Conservation (phyloP, 2,888 invertebrate species). For the Epiblema foenella region DNA sequence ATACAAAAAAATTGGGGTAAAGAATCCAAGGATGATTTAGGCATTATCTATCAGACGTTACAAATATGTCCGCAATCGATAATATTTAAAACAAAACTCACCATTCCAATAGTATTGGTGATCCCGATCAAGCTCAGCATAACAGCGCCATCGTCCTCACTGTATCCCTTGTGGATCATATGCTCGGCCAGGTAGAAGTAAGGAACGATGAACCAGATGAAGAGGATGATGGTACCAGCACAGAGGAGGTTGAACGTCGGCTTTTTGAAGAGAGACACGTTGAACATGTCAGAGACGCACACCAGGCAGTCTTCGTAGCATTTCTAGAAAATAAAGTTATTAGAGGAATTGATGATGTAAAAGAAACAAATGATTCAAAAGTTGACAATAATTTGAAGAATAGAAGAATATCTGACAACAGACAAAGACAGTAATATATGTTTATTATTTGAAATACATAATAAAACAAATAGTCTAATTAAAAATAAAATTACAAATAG, state of each 20-base stretch:
- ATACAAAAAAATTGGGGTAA: too few species aligned
- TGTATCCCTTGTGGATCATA: slow-evolving; percentile 88
- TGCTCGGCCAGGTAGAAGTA: slow-evolving; percentile 97
- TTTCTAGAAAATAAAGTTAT: slow-evolving; percentile 59
- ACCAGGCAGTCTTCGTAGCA: slow-evolving; percentile 75
- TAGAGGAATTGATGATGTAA: not conserved
- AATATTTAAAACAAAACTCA: slow-evolving; percentile 64
- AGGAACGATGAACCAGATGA: slow-evolving; percentile 97
- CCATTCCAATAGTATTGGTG: slow-evolving; percentile 96
- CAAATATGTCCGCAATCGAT: too few species aligned
- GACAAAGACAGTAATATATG: not conserved
- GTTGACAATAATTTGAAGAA: not conserved
- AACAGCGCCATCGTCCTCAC: slow-evolving; percentile 89
- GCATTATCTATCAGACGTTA: too few species aligned
- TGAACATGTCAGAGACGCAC: slow-evolving; percentile 83
- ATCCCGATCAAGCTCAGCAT: slow-evolving; percentile 94
- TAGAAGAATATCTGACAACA: not conserved
- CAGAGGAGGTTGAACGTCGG: slow-evolving; percentile 92
- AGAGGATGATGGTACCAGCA: slow-evolving; percentile 93
- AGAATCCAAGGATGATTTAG: too few species aligned
- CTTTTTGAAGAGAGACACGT: slow-evolving; percentile 91
- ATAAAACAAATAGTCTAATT: too few species aligned
- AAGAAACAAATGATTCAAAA: not conserved
- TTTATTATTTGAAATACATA: not conserved
- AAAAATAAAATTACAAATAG: too few species aligned